phyloP scores from a whole-genome alignment of 2,888 invertebrate genomes.

The Yponomeuta sedellus region DNA sequence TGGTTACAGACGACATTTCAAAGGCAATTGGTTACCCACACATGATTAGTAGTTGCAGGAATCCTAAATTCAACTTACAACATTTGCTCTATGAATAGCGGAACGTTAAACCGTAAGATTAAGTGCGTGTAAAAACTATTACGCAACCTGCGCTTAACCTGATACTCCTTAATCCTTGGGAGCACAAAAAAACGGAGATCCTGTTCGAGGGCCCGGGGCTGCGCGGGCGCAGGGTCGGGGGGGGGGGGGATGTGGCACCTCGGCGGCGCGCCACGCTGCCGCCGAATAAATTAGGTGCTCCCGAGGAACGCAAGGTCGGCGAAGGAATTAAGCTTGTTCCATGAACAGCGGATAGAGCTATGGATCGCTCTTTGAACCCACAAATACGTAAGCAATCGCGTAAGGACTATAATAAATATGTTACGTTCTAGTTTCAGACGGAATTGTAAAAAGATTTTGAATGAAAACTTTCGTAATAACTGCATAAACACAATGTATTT shows the following conservation, averaged over 20 bases:
- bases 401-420: too few relatives aligned
- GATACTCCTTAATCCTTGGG: slow-evolving; percentile 57
- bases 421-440: too few relatives aligned
- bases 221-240: slow-evolving; percentile 24
- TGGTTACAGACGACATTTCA: too few relatives aligned
- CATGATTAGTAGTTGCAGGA: too few relatives aligned
- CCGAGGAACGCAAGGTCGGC: slow-evolving; percentile 15
- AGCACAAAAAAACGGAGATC: slow-evolving; percentile 56
- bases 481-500: too few relatives aligned
- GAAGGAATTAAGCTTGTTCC: not conserved
- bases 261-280: slow-evolving; percentile 69
- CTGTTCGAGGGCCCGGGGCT: slow-evolving; percentile 38
- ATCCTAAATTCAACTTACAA: not conserved
- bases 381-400: too few relatives aligned
- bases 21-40: too few relatives aligned
- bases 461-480: too few relatives aligned
- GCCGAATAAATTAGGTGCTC: slow-evolving; percentile 72
- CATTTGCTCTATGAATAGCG: not conserved
- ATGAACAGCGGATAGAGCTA: too few relatives aligned
- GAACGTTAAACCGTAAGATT: slow-evolving; percentile 34
- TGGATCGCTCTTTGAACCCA: too few relatives aligned
- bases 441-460: too few relatives aligned
- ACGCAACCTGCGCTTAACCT: slow-evolving; percentile 68
- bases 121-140: slow-evolving; percentile 68
- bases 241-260: slow-evolving; percentile 54